Percentiles rank a stretch among this genome's conserved stretches.
Evolutionary conservation across 2,888 invertebrate species (phyloP).

Genomic region (Poecilobothrus nobilitatus): DNA sequence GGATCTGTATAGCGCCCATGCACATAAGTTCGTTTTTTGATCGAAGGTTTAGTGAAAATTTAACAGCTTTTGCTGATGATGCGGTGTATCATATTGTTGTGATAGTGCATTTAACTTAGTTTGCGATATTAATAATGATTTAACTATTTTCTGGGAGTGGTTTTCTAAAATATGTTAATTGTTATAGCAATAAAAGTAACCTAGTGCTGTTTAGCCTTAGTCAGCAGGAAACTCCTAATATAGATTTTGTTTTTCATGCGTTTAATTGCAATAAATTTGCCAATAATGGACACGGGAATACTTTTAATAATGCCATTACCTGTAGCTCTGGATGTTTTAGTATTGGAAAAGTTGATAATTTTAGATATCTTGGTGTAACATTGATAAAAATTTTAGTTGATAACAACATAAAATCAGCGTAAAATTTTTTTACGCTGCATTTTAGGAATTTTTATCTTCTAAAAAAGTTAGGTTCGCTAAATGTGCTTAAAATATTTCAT

Average conservation of each 20-base stretch:
- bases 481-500: too few relatives aligned
- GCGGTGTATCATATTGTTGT: not conserved
- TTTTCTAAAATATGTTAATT: not conserved
- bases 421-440: too few relatives aligned
- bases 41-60: not conserved
- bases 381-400: too few relatives aligned
- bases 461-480: too few relatives aligned
- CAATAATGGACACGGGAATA: too few relatives aligned
- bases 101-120: not conserved
- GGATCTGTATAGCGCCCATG: not conserved
- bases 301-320: not conserved
- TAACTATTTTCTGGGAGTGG: not conserved
- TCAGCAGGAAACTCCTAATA: not conserved
- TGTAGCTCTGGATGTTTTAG: not conserved
- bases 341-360: too few relatives aligned
- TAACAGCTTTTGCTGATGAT: conserved; percentile 4
- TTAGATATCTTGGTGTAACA: too few relatives aligned
- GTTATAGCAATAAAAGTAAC: not conserved
- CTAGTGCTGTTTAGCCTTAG: not conserved
- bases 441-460: too few relatives aligned
- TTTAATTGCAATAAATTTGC: not conserved
- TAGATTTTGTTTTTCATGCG: not conserved
- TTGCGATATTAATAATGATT: not conserved
- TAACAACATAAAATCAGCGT: too few relatives aligned
- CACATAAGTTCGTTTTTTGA: not conserved